Percentiles rank a stretch among this genome's conserved stretches.
Evolutionary conservation across 2,888 invertebrate species (phyloP).

Genomic region (Spodoptera picta): DNA sequence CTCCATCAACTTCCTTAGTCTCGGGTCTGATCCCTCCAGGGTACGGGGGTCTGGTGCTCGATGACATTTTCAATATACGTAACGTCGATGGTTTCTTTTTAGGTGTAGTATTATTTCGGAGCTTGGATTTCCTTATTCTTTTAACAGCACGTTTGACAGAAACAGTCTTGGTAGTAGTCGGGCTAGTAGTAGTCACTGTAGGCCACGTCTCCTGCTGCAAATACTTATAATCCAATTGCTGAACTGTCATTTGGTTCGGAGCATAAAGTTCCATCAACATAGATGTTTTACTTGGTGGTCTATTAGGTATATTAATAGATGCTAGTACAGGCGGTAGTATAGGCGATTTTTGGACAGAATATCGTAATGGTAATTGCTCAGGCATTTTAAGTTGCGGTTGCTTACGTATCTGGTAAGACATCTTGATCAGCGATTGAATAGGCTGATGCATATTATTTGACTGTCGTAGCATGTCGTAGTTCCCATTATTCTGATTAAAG

Average conservation of each 20-base stretch:
- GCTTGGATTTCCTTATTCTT: neutral
- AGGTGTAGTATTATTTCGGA: no score
- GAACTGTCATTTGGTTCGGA: no score
- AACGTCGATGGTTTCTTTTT: no score
- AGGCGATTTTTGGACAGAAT: no score
- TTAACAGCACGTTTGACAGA: neutral
- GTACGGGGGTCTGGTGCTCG: conserved; percentile 5
- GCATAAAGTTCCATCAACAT: no score
- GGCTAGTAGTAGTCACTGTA: no score
- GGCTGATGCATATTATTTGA: neutral
- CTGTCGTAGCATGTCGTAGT: neutral
- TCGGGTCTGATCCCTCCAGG: conserved; percentile 2
- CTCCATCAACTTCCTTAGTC: conserved; percentile 2
- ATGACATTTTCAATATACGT: neutral
- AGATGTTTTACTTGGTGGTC: no score
- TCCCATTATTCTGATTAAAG: neutral
- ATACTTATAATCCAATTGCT: no score
- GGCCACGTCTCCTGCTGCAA: no score
- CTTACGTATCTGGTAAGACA: neutral
- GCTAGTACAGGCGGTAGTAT: no score
- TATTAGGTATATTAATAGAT: no score
- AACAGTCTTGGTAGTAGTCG: neutral
- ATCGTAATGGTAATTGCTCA: neutral
- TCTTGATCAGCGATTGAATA: neutral
- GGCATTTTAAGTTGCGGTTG: neutral